Conservation (phyloP, 2,113 vertebrate species). For the Hemibagrus wyckioides region DNA sequence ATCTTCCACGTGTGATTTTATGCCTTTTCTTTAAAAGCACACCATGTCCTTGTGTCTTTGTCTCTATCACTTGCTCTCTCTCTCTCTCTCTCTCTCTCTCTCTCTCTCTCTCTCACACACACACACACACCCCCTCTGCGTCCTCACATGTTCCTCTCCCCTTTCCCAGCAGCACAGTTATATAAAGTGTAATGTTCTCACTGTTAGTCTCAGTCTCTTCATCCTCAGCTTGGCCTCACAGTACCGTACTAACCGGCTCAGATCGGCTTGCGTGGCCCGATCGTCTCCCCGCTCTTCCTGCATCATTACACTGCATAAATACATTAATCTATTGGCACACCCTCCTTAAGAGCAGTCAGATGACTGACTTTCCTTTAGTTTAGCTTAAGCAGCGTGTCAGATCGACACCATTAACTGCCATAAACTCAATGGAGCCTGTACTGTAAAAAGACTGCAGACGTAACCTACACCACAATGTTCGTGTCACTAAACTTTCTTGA, state of each 20-base stretch:
- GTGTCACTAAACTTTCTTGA: background rate
- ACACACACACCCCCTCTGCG: no score
- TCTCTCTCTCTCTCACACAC: background rate
- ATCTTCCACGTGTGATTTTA: background rate
- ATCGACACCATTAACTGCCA: slow-evolving; percentile 63
- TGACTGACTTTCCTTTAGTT: slow-evolving; percentile 62
- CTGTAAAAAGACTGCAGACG: background rate
- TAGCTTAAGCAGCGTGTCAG: slow-evolving; percentile 65
- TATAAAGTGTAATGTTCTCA: background rate
- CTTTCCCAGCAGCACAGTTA: background rate
- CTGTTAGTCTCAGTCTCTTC: background rate
- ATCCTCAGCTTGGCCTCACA: slow-evolving; percentile 20
- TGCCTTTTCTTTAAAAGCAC: background rate
- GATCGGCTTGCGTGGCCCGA: background rate
- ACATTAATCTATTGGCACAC: slow-evolving; percentile 63
- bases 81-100: background rate
- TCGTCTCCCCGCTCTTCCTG: slow-evolving; percentile 4
- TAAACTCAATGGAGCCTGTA: slow-evolving; percentile 62
- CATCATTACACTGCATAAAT: slow-evolving; percentile 61
- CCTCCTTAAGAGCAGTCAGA: slow-evolving; percentile 66
- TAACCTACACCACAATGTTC: background rate
- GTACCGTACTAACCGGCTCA: slow-evolving; percentile 12
- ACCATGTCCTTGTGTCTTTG: background rate
- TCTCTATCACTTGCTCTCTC: slow-evolving; percentile 12
- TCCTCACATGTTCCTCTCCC: background rate